A percentile compares a stretch with the other conserved stretches of the same genome.
These are phyloP conservation scores for Acomys russatus DNA, from an alignment of 2,797 vertebrate genomes.

Conservation along the genomic window DNA sequence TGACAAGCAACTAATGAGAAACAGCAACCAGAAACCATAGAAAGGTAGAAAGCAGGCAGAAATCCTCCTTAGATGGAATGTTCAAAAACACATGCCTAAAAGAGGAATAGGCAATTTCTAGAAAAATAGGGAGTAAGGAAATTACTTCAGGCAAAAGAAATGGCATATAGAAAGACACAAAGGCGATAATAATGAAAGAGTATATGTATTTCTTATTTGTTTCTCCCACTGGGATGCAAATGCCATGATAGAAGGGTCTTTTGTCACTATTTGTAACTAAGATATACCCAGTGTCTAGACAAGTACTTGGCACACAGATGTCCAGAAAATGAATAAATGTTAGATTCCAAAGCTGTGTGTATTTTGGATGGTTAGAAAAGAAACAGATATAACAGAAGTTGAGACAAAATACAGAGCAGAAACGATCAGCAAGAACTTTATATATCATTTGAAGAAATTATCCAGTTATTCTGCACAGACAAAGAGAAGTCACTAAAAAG, in stretches of 20 bases:
- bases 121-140: not conserved
- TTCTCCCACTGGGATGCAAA: constrained; percentile 27
- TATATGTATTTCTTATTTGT: not conserved
- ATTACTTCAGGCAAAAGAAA: constrained; percentile 42
- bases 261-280: not conserved
- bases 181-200: constrained; percentile 54
- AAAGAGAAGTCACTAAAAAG: not conserved
- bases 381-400: not conserved
- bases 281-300: constrained; percentile 3
- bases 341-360: not conserved
- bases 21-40: not conserved
- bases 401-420: not conserved
- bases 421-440: not conserved
- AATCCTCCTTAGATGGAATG: not conserved
- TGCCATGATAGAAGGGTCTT: constrained; percentile 18
- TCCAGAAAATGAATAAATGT: not conserved
- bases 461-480: not conserved
- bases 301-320: constrained; percentile 24
- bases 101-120: constrained; percentile 33
- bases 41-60: not conserved
- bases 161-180: not conserved
- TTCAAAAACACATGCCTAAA: not conserved
- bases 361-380: constrained; percentile 14
- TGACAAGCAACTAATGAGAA: not conserved
- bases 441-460: not conserved